A percentile compares a stretch with the other conserved stretches of the same genome.
Evolutionary conservation across 2,113 vertebrate species (phyloP).

Genomic region (Symphodus melops): DNA sequence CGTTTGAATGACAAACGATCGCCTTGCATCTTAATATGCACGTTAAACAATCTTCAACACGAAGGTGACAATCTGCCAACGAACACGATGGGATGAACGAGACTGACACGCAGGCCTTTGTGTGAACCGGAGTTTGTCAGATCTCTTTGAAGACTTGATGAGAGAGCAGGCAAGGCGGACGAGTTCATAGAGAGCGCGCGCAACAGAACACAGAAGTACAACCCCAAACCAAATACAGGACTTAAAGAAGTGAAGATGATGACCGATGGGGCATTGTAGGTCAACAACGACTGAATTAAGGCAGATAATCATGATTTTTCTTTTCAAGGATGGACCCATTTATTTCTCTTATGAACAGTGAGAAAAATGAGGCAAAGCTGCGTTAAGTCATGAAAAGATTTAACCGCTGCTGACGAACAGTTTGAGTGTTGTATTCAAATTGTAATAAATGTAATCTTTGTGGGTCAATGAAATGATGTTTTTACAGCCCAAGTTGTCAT

Average conservation of each 20-base stretch:
- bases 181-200: background rate
- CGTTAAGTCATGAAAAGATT: too few relatives aligned
- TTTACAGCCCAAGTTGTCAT: too few relatives aligned
- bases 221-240: background rate
- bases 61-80: background rate
- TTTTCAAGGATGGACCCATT: too few relatives aligned
- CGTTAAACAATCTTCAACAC: slow-evolving; percentile 20
- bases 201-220: background rate
- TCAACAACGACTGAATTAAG: too few relatives aligned
- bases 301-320: too few relatives aligned
- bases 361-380: too few relatives aligned
- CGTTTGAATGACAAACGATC: background rate
- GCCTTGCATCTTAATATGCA: background rate
- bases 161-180: background rate
- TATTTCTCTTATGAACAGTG: too few relatives aligned
- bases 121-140: background rate
- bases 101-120: slow-evolving; percentile 1
- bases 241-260: background rate
- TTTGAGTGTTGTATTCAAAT: too few relatives aligned
- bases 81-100: background rate
- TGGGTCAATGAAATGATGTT: too few relatives aligned
- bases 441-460: too few relatives aligned
- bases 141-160: slow-evolving; percentile 8
- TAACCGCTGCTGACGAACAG: too few relatives aligned
- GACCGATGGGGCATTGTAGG: too few relatives aligned